phyloP scores from a whole-genome alignment of 2,797 vertebrate species.

The Tokudaia muenninki region DNA sequence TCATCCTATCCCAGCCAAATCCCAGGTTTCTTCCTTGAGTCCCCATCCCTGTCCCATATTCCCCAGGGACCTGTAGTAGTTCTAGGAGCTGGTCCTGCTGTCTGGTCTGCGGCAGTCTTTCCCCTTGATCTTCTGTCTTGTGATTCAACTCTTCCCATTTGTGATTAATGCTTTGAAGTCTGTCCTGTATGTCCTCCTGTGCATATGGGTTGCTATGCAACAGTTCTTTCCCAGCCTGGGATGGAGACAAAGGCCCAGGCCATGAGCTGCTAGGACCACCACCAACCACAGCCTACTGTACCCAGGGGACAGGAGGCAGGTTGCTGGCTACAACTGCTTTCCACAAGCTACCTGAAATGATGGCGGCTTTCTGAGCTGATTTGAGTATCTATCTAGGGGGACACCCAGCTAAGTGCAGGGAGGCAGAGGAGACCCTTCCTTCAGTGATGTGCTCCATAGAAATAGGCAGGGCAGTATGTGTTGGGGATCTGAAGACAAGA shows the following conservation, averaged over 20 bases:
- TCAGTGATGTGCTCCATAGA: not conserved
- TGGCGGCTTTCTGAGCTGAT: not conserved
- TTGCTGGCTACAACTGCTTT: not conserved
- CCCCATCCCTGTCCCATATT: not conserved
- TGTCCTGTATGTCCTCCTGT: conserved; percentile 87
- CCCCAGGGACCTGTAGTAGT: conserved; percentile 89
- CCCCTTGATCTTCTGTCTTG: conserved; percentile 92
- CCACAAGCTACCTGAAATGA: not conserved
- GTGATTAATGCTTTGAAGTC: conserved; percentile 87
- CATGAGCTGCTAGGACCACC: not conserved
- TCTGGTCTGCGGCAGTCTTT: conserved; percentile 92
- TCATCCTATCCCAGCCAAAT: not conserved
- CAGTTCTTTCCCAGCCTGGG: conserved; percentile 91
- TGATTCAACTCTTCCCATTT: conserved; percentile 91
- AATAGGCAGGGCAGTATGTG: rapidly evolving
- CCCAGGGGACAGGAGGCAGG: not conserved
- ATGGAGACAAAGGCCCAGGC: not conserved
- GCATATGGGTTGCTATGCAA: conserved; percentile 86
- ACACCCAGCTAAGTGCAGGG: not conserved
- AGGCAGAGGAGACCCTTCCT: not conserved
- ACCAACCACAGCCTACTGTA: not conserved
- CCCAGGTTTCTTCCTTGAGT: not conserved
- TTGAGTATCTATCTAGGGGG: not conserved
- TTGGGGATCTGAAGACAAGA: not conserved
- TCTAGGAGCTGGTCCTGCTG: conserved; percentile 94